Base-by-base conservation (phyloP, 2,888 invertebrate species). In the Aelia acuminata region DNA sequence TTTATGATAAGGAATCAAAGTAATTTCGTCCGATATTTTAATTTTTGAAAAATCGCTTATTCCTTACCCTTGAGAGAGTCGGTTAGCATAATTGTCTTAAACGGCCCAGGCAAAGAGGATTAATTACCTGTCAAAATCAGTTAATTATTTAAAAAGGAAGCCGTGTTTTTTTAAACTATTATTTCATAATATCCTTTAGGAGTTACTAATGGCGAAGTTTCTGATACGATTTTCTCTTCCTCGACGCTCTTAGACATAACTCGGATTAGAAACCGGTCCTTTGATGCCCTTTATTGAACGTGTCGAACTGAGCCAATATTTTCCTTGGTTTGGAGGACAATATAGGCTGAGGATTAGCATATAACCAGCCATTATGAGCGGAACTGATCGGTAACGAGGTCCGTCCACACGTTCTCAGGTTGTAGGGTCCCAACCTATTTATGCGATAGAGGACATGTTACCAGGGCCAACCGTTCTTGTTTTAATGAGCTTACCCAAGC, bases 401-500 rank as follows among this genome's bases (percentile, higher is more conserved):
- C 26, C 0, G 13, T 13, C 11, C 57, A 13, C 31, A 43, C 0
- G 13, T 13, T 3, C 57, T 26, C 31, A 43, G 43, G 4, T 15
- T 1, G 31, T 20, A 0, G 15, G 2, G 5, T 2, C 31, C 0
- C 3, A 4, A 18, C 5, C 63, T 63, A 35, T 63, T 63, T 63
- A 35, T 31, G 63, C 31, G 63, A 63, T 31, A 80, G 80, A 22
- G 80, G 80, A 80, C 80, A 80, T 80, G 80, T n/a, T 22, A 80
- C 22, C 22, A n/a, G n/a, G 20, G 43, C 39, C 43, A 43, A 75
- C 35, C 39, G 80, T 43, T 80, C 43, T 43, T 43, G 39, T 80
- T 80, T 80, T 80, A 80, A 80, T 80, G 80, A 80, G 43, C 80
- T n/a, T 43, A n/a, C 39, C 80, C 63, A 7, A 18, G 31, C 63